These are phyloP conservation scores for Tenualosa ilisha DNA, from an alignment of 2,797 vertebrate species.

Conservation along the genomic window DNA sequence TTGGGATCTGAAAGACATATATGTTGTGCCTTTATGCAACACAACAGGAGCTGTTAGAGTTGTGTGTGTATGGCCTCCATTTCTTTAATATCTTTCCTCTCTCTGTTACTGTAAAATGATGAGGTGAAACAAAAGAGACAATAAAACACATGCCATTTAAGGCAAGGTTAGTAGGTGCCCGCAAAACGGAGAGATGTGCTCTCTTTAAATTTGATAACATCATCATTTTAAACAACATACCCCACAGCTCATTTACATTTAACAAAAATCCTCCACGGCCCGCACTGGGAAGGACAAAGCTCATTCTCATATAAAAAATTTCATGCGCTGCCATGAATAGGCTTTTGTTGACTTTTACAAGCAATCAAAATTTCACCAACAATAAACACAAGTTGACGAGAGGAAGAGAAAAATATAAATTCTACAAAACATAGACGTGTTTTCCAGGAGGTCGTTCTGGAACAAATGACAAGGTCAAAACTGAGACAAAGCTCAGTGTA, in stretches of 20 bases:
- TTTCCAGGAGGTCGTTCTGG: slow-evolving; percentile 47
- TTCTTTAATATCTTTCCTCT: not conserved
- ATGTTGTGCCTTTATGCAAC: not conserved
- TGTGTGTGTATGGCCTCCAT: not conserved
- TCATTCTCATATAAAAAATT: slow-evolving; percentile 46
- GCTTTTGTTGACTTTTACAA: slow-evolving; percentile 56
- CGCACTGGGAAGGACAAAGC: slow-evolving; percentile 38
- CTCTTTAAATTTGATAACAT: slow-evolving; percentile 21
- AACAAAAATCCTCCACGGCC: slow-evolving; percentile 41
- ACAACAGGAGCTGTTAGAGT: not conserved
- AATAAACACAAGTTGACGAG: slow-evolving; percentile 47
- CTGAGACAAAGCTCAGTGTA: slow-evolving; percentile 34
- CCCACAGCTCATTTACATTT: slow-evolving; percentile 21
- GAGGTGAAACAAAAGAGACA: not conserved
- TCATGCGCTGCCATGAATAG: slow-evolving; percentile 41
- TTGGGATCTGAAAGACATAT: not conserved
- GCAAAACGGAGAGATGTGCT: not conserved
- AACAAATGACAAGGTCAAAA: slow-evolving; percentile 50
- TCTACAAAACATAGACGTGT: slow-evolving; percentile 20
- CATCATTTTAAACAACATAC: slow-evolving; percentile 31
- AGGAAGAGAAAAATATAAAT: slow-evolving; percentile 27
- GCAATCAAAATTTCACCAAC: slow-evolving; percentile 57
- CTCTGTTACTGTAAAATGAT: not conserved
- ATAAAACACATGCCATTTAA: not conserved
- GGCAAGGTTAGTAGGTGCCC: not conserved